Percentiles rank a stretch among this genome's conserved stretches.
These are phyloP conservation scores for Sorex fumeus DNA, from an alignment of 2,113 vertebrate species.

Conservation along the genomic window DNA sequence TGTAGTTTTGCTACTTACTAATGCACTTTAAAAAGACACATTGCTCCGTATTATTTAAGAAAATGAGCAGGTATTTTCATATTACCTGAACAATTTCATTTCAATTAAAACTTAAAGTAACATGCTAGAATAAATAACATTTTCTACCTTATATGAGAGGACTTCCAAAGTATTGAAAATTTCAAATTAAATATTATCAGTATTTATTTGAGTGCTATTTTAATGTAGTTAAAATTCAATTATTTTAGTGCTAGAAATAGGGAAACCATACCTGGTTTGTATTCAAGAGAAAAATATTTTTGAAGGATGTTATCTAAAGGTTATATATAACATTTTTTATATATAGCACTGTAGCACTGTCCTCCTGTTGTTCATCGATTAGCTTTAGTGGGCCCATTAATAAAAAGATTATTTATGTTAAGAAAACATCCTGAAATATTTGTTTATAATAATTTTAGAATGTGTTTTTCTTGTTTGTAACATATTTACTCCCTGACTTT, in stretches of 20 bases:
- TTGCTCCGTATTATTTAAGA: background rate
- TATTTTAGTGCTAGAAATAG: constrained; percentile 20
- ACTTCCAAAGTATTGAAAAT: background rate
- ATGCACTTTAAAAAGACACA: background rate
- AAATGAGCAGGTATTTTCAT: background rate
- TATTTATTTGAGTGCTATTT: constrained; percentile 8
- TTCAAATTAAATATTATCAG: background rate
- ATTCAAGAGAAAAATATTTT: background rate
- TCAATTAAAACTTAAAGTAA: background rate
- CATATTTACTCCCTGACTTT: too few species aligned
- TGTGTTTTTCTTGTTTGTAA: background rate
- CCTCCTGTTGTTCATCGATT: too few species aligned
- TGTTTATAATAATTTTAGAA: background rate
- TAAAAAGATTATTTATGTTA: background rate
- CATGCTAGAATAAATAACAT: constrained; percentile 13
- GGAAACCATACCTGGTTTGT: background rate
- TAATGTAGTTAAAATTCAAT: background rate
- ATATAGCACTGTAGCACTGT: too few species aligned
- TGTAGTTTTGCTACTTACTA: background rate
- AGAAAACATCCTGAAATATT: background rate
- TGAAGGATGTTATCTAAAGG: background rate
- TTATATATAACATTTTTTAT: background rate
- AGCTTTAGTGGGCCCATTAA: too few species aligned
- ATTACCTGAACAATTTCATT: background rate
- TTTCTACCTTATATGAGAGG: background rate